Conservation (phyloP, 2,797 vertebrate genomes). For the Amblyopsis hoosieri region DNA sequence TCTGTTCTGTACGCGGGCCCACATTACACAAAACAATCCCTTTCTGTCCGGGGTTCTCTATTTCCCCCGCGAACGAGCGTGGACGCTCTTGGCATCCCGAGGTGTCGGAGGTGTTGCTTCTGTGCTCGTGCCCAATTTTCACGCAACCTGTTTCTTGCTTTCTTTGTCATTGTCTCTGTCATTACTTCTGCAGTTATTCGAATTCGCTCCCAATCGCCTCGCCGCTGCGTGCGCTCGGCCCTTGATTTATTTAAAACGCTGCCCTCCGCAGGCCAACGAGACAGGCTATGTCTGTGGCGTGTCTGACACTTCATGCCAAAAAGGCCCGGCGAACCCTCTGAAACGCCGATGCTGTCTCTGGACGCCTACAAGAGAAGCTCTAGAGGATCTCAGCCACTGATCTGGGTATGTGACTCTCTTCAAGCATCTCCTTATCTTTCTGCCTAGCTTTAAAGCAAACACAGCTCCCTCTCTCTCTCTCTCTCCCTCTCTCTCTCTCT, state of each 20-base stretch:
- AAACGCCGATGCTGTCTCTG: slow-evolving; percentile 32
- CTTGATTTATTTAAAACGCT: slow-evolving; percentile 39
- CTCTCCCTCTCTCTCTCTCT: slow-evolving; percentile 13
- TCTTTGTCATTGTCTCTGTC: slow-evolving; percentile 58
- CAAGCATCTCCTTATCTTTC: slow-evolving; percentile 13
- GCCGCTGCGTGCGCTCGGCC: slow-evolving; percentile 27
- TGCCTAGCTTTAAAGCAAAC: slow-evolving; percentile 1
- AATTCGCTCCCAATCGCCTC: slow-evolving; percentile 48
- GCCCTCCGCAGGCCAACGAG: slow-evolving; percentile 38
- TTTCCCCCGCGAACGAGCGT: slow-evolving; percentile 53
- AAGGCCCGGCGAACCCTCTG: slow-evolving; percentile 52
- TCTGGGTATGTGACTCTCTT: slow-evolving; percentile 34
- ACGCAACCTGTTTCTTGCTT: slow-evolving; percentile 69
- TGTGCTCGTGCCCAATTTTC: slow-evolving; percentile 58
- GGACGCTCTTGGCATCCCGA: slow-evolving; percentile 56
- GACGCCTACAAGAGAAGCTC: slow-evolving; percentile 27
- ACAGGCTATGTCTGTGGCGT: too few relatives aligned
- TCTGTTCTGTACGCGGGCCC: too few relatives aligned
- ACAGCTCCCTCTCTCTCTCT: slow-evolving; percentile 9
- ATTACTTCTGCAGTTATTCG: slow-evolving; percentile 63
- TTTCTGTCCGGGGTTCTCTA: slow-evolving; percentile 34
- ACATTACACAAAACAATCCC: background rate
- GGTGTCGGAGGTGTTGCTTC: slow-evolving; percentile 69
- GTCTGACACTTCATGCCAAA: slow-evolving; percentile 29
- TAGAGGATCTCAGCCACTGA: slow-evolving; percentile 36